Base-by-base conservation (phyloP, 1,140 invertebrate species). In the Apis dorsata region DNA sequence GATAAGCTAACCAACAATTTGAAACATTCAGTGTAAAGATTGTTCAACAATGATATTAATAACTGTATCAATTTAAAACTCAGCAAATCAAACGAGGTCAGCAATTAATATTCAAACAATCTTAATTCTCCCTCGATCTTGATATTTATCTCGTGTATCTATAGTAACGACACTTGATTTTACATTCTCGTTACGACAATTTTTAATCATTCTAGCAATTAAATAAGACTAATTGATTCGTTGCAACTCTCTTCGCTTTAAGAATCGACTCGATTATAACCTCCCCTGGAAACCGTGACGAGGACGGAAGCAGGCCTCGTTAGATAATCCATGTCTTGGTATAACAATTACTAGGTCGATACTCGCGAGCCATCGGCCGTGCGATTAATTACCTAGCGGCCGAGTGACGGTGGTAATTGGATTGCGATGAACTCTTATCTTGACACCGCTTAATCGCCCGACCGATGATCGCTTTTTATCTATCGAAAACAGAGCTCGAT, bases 281-380 rank as follows among this genome's bases (percentile, higher is more conserved):
- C 28, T 55, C 4, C 10, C 19, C 15, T 19, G 11, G 5, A 24
- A 66, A 24, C 19, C 24, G n/a, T n/a, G 1, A 13, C 34, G 15
- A 70, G 34, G 9, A 21, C 17, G 12, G n/a, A n/a, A 15, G 1
- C 34, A 11, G 19, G 59, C 12, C 10, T 66, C 17, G 24, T 24
- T 62, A 74, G 77, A n/a, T 77, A 76, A 85, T 77, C 69, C 69
- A 28, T 65, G 63, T 71, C 85, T 86, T 86, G 28, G 62, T 79
- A 86, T 79, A 85, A 86, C 81, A 86, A 82, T 73, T 65, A 44
- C 21, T 21, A 62, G 63, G 57, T 85, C 72, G 69, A 85, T 78
- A 78, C 44, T 82, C 79, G 24, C 19, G 28, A 74, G 49, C 28
- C 62, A 28, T 80, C 76, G 69, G 63, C 13, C 51, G 53, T 28